Base-by-base conservation (phyloP, 2,888 invertebrate genomes). In the Ectropis crepuscularia region DNA sequence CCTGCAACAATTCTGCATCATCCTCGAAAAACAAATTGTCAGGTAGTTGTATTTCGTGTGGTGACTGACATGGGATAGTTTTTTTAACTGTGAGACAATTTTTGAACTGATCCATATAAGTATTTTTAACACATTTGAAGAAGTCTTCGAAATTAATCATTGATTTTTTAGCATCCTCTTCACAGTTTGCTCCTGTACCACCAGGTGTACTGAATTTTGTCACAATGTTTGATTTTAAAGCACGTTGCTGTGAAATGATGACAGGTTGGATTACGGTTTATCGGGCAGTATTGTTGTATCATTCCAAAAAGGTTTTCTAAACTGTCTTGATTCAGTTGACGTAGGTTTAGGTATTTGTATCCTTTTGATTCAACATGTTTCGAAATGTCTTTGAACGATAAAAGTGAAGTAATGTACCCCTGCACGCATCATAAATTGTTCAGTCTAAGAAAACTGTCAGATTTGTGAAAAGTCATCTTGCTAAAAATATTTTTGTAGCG, bases 81-180 rank as follows among this genome's bases (percentile, higher is more conserved):
- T n/a, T n/a, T n/a, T n/a, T n/a, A n/a, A n/a, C n/a, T n/a, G n/a
- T n/a, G n/a, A n/a, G n/a, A n/a, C n/a, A n/a, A n/a, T n/a, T n/a
- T n/a, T n/a, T n/a, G n/a, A n/a, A n/a, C n/a, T 39, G 39, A 39
- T 39, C 39, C 39, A 9, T 39, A 8, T 39, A 6, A 8, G 39
- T 39, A 9, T 16, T 47, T 47, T 16, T 28, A 47, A 28, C 16
- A 28, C 28, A 28, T 28, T 47, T 6, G 28, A 55, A 55, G 36
- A 61, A 61, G 46, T 61, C 55, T 45, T 55, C 51, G 16, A 61
- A 61, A 37, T 61, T 51, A 39, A 61, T 50, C 5, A 61, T 50
- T n/a, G 55, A 50, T 59, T 59, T 53, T n/a, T 59, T 59, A 6
- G 45, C 51, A 53, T 59, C 59, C 12, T 59, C 53, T 12, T 58